Conservation (phyloP, 1,140 invertebrate genomes). For the Drosophila cardini region DNA sequence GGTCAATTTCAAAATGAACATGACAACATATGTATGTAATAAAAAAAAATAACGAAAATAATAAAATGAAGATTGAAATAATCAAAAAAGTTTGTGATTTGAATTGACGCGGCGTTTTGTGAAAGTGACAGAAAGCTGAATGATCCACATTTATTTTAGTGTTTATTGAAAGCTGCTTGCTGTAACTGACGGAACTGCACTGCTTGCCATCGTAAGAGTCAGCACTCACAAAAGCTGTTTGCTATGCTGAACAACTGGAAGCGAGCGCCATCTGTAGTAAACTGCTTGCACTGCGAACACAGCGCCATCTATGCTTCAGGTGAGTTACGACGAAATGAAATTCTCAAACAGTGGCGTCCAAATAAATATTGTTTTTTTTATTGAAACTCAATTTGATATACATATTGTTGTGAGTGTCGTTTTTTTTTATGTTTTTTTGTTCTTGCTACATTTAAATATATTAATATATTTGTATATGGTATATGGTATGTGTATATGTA, state of each 20-base stretch:
- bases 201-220: not conserved
- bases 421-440: conserved; percentile 24
- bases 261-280: conserved; percentile 3
- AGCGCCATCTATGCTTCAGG: conserved; percentile 1
- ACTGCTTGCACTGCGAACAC: not conserved
- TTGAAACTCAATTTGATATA: conserved; percentile 83
- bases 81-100: not conserved
- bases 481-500: conserved; percentile 39
- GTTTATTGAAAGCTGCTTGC: not conserved
- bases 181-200: not conserved
- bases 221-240: not conserved
- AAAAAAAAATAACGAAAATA: conserved; percentile 46
- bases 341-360: conserved; percentile 17
- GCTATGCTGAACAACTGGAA: not conserved
- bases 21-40: conserved; percentile 56
- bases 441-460: conserved; percentile 70
- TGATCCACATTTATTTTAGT: too few relatives aligned
- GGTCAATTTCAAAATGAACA: conserved; percentile 32
- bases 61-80: conserved; percentile 30
- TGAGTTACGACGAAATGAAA: not conserved
- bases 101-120: not conserved
- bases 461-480: conserved; percentile 59
- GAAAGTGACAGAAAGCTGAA: not conserved
- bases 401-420: conserved; percentile 61
- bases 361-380: conserved; percentile 79